These are phyloP conservation scores for Seira sanloemensis DNA, from an alignment of 2,888 invertebrate genomes.

Conservation along the genomic window DNA sequence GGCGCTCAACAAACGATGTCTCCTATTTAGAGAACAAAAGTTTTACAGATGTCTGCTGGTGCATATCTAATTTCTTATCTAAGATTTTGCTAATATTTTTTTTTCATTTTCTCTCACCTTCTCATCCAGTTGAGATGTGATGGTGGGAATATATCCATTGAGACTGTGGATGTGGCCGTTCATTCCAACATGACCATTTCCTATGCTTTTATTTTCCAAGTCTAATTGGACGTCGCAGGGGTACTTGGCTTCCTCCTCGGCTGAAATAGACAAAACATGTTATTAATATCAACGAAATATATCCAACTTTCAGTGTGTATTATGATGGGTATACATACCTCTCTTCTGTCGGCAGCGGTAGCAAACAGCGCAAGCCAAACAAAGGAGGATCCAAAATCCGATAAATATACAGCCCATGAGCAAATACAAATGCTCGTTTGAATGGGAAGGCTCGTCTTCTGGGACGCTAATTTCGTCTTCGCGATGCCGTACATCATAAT, in stretches of 20 bases:
- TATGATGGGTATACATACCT: conserved; percentile 57
- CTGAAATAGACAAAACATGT: conserved; percentile 42
- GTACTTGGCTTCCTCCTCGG: conserved; percentile 73
- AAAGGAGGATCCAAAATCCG: conserved; percentile 77
- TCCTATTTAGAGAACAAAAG: conserved; percentile 75
- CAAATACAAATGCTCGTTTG: conserved; percentile 77
- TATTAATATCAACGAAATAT: background rate
- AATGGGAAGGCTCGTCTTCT: conserved; percentile 69
- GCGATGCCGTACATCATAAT: conserved; percentile 66
- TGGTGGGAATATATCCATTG: conserved; percentile 72
- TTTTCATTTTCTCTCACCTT: conserved; percentile 61
- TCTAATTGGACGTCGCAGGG: conserved; percentile 71
- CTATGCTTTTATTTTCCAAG: conserved; percentile 70
- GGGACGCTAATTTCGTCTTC: conserved; percentile 66
- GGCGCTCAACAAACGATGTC: conserved; percentile 82
- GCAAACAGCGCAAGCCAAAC: conserved; percentile 70
- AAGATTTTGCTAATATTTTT: background rate
- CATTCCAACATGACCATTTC: conserved; percentile 66
- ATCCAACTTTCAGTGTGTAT: background rate
- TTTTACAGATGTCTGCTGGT: background rate
- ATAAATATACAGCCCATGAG: conserved; percentile 80
- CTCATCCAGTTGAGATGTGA: conserved; percentile 72
- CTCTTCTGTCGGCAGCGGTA: conserved; percentile 72
- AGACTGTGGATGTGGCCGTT: conserved; percentile 63
- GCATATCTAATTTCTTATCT: background rate